phyloP scores from a whole-genome alignment of 2,113 vertebrate genomes.

The Erythrolamprus reginae region DNA sequence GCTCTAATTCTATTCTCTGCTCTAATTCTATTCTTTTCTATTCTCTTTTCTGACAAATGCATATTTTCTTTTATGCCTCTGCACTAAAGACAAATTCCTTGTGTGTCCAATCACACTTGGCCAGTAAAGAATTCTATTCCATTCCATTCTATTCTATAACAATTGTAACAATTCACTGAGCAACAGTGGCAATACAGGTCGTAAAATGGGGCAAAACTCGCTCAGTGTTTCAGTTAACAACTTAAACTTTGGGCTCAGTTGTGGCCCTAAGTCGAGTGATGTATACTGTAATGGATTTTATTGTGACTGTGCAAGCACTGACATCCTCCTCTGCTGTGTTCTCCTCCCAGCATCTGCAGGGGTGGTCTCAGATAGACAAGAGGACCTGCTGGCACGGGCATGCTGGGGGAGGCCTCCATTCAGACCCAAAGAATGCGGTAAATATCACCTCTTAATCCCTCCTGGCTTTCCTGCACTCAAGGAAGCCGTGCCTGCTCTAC shows the following conservation, averaged over 20 bases:
- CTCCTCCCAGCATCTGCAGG: constrained; percentile 70
- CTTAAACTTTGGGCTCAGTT: background rate
- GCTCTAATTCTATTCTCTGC: no score
- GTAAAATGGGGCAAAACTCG: background rate
- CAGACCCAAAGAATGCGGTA: constrained; percentile 95
- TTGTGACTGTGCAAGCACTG: constrained; percentile 31
- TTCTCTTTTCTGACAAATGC: no score
- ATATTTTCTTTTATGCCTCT: no score
- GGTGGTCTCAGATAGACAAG: constrained; percentile 74
- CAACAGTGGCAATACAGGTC: background rate
- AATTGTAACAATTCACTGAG: background rate
- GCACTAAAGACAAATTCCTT: no score
- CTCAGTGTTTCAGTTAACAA: background rate
- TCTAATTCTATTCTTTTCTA: no score
- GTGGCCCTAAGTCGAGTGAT: background rate
- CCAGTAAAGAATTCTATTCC: no score
- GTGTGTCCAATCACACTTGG: no score
- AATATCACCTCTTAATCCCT: constrained; percentile 37
- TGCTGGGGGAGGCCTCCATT: constrained; percentile 85
- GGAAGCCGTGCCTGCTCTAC: background rate
- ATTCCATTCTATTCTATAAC: no score
- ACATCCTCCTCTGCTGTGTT: constrained; percentile 35
- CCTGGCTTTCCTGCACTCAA: background rate
- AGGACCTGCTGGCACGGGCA: constrained; percentile 92
- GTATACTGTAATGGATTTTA: background rate